Evolutionary conservation across 2,888 invertebrate genomes (phyloP).

Genomic region (Alviniconcha strummeri): DNA sequence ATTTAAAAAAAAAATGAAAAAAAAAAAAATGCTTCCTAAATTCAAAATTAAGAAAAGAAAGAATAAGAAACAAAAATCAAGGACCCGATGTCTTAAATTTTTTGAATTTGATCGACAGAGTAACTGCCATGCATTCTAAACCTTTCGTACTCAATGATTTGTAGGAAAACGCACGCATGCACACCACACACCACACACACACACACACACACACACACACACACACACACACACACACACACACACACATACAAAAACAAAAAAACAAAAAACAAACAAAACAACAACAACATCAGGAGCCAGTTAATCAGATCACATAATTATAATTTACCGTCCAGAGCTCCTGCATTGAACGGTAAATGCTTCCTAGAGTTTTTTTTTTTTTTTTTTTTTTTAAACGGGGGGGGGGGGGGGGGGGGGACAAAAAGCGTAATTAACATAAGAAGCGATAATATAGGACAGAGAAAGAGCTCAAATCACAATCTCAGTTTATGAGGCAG

Average conservation of each 20-base stretch:
- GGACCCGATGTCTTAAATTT: background rate
- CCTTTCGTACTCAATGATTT: background rate
- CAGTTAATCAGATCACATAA: background rate
- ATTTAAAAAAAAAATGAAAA: too few relatives aligned
- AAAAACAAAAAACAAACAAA: too few relatives aligned
- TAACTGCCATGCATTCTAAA: too few relatives aligned
- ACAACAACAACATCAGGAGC: too few relatives aligned
- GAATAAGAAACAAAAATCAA: background rate
- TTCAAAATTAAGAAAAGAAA: too few relatives aligned
- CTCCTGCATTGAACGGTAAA: too few relatives aligned
- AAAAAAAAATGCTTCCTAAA: too few relatives aligned
- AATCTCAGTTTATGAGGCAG: too few relatives aligned
- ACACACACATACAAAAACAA: background rate
- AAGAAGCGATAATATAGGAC: too few relatives aligned
- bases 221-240: background rate
- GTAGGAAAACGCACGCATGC: background rate
- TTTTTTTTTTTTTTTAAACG: background rate
- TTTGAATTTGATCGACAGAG: background rate
- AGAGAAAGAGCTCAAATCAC: too few relatives aligned
- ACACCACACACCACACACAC: slow-evolving; percentile 20
- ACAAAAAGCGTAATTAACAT: background rate
- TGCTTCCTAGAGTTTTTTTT: background rate
- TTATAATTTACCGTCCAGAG: too few relatives aligned
- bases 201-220: slow-evolving; percentile 24
- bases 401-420: background rate